These are phyloP conservation scores for Papilio aristodemus DNA, from an alignment of 1,140 invertebrate genomes.

Conservation along the genomic window DNA sequence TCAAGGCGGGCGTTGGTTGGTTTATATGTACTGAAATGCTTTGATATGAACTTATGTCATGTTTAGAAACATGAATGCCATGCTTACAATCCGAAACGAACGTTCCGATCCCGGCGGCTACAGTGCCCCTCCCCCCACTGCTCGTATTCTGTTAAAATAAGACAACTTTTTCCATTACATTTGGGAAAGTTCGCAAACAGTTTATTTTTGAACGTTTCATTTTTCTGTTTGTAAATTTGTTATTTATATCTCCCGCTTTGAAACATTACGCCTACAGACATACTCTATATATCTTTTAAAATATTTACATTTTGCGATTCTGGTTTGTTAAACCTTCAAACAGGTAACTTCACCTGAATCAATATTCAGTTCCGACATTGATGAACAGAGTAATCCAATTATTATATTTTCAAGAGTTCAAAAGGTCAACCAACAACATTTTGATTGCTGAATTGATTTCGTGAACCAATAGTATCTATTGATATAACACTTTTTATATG, in stretches of 20 bases:
- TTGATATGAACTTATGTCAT: background rate
- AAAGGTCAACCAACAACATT: too few species aligned
- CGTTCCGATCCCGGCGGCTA: background rate
- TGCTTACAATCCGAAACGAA: background rate
- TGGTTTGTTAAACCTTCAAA: background rate
- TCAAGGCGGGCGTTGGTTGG: slow-evolving; percentile 11
- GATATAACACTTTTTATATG: too few species aligned
- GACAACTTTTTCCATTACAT: slow-evolving; percentile 27
- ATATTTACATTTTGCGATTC: background rate
- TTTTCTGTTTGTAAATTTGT: background rate
- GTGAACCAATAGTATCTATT: too few species aligned
- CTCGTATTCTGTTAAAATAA: slow-evolving; percentile 15
- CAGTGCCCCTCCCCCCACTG: background rate
- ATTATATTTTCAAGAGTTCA: too few species aligned
- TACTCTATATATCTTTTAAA: background rate
- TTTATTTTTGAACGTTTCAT: slow-evolving; percentile 14
- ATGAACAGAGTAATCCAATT: too few species aligned
- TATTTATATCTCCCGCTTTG: background rate
- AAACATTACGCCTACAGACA: background rate
- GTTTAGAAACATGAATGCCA: background rate
- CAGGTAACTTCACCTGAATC: too few species aligned
- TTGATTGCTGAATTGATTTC: too few species aligned
- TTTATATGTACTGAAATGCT: too few species aligned
- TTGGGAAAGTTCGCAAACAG: slow-evolving; percentile 2
- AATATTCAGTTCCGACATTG: too few species aligned